Base-by-base conservation (phyloP, 2,113 vertebrate species). In the Odontophorus gujanensis region DNA sequence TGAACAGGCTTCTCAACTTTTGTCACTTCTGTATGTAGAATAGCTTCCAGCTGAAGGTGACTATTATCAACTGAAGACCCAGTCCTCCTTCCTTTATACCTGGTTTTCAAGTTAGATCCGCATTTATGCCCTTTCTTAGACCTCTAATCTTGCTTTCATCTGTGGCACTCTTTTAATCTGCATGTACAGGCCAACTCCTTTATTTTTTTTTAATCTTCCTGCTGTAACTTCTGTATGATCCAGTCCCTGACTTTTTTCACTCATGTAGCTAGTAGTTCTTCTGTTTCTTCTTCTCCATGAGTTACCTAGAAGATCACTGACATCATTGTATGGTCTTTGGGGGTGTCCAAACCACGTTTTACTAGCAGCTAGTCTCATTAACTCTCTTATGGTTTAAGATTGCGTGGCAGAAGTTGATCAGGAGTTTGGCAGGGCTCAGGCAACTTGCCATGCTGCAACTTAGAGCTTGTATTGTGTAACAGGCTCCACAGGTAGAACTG, bases 401-500 rank as follows among this genome's bases (percentile, higher is more conserved):
- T 43, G 3, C 7, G 61, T 71, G 59, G 65, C 65, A 69, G 0
- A 88, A 90, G 66, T 75, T 72, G 69, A 20, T 91, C 24, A 78
- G 77, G 69, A 77, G 74, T 58, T 84, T 92, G 89, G 77, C 87
- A 93, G 53, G 47, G 43, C 43, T 82, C 43, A 43, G 53, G 43
- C 73, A 72, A 45, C 61, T 78, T 89, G 74, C 78, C 4, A 3
- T 76, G 67, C 69, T 89, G 66, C 81, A 68, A 0, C 51, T 40
- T 69, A 25, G 40, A 16, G 9, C 48, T 32, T 3, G 71, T 66
- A 32, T 85, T 89, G 91, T 87, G 79, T 82, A 77, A 82, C 92
- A 96, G 92, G 87, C 92, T 95, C 71, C 94, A 81, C 93, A 87
- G 81, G 89, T 82, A 89, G 58, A 43, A 65, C 58, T 1, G 0